Percentiles rank a stretch among this genome's conserved stretches.
Evolutionary conservation across 2,113 vertebrate genomes (phyloP).

Genomic region (Ceyx cyanopectus): DNA sequence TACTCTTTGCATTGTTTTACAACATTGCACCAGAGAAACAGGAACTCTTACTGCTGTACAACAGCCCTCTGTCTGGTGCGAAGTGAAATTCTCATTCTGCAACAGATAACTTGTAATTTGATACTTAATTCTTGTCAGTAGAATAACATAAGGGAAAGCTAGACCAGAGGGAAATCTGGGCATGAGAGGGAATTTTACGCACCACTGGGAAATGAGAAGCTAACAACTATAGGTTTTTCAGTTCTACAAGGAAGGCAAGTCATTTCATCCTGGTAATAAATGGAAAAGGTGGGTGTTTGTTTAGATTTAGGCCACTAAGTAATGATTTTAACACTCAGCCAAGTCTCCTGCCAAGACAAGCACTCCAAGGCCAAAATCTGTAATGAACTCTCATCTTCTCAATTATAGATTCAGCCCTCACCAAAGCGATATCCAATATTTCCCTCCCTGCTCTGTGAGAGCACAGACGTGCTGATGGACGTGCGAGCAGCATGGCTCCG

Average conservation of each 20-base stretch:
- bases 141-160: constrained; percentile 56
- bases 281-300: constrained; percentile 84
- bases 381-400: constrained; percentile 79
- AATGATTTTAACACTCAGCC: constrained; percentile 85
- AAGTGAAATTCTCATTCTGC: constrained; percentile 6
- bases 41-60: not conserved
- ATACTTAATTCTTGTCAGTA: constrained; percentile 56
- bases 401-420: constrained; percentile 78
- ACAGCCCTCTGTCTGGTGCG: constrained; percentile 22
- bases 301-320: constrained; percentile 80
- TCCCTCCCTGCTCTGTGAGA: not conserved
- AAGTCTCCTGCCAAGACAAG: constrained; percentile 76
- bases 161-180: constrained; percentile 53
- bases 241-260: constrained; percentile 72
- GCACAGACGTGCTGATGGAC: constrained; percentile 1
- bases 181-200: constrained; percentile 57
- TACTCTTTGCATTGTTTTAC: constrained; percentile 5
- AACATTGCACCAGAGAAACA: not conserved
- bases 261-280: constrained; percentile 80
- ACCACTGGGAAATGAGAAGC: constrained; percentile 71
- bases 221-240: constrained; percentile 69
- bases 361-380: constrained; percentile 74
- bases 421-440: constrained; percentile 76
- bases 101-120: constrained; percentile 60
- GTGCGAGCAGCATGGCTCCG: not conserved